Evolutionary conservation across 2,113 vertebrate genomes (phyloP).

Genomic region (Atherinomorus stipes): DNA sequence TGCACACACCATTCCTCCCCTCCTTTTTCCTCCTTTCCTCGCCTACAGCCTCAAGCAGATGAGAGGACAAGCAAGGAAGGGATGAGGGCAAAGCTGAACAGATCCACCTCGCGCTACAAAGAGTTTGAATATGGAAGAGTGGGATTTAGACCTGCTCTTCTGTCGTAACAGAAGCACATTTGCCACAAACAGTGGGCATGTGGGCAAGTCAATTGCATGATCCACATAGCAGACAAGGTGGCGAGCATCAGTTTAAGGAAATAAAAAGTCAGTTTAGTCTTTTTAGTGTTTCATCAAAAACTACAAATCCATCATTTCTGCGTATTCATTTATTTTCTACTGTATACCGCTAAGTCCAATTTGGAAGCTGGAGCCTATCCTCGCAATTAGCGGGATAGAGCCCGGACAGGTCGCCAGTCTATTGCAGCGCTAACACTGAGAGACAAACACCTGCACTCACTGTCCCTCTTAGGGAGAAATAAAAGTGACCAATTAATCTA

Average conservation of each 20-base stretch:
- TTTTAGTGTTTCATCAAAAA: not conserved
- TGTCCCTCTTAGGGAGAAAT: too few species aligned
- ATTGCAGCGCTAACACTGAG: too few species aligned
- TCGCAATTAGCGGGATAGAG: too few species aligned
- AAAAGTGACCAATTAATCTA: too few species aligned
- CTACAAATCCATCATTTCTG: conserved; percentile 4
- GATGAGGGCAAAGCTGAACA: conserved; percentile 23
- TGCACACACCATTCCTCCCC: not conserved
- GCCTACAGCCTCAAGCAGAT: conserved; percentile 32
- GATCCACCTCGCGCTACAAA: conserved; percentile 58
- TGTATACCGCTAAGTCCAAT: too few species aligned
- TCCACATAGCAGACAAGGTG: conserved; percentile 18
- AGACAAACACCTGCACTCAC: too few species aligned
- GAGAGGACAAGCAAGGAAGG: conserved; percentile 25
- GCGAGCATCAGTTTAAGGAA: conserved; percentile 42
- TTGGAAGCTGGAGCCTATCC: too few species aligned
- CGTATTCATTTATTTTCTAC: too few species aligned
- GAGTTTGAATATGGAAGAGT: conserved; percentile 64
- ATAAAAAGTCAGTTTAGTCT: conserved; percentile 7
- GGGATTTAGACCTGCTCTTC: conserved; percentile 36
- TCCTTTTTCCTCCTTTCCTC: not conserved
- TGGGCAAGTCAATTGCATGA: conserved; percentile 57
- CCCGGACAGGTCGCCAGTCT: too few species aligned
- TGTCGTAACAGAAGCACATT: conserved; percentile 55
- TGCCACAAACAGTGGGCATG: conserved; percentile 66